These are phyloP conservation scores for Cataglyphis cursor DNA, from an alignment of 2,888 invertebrate species.

Conservation along the genomic window DNA sequence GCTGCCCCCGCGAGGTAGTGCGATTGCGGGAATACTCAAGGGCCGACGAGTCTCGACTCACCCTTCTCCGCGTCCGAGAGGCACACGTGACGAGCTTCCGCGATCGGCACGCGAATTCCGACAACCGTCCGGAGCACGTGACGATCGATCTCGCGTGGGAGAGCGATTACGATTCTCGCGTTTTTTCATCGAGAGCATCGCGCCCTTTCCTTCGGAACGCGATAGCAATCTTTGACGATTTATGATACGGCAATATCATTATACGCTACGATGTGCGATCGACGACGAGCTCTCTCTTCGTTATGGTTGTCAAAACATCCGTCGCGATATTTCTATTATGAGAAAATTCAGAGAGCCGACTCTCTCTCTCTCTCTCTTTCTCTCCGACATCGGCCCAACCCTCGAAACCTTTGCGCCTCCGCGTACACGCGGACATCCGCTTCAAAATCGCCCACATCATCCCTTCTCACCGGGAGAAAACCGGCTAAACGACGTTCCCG, in stretches of 20 bases:
- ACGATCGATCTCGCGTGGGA: conserved; percentile 44
- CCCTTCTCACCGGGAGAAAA: conserved; percentile 13
- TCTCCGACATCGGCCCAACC: conserved; percentile 23
- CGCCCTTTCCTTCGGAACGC: background rate
- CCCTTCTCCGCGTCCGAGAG: conserved; percentile 17
- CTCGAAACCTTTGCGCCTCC: background rate
- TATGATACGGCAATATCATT: background rate
- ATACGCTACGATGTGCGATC: conserved; percentile 60
- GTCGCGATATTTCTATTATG: background rate
- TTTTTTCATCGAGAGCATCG: conserved; percentile 19
- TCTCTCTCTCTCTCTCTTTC: background rate
- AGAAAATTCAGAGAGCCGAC: background rate
- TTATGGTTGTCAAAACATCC: background rate
- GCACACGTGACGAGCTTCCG: conserved; percentile 50
- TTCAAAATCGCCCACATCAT: background rate
- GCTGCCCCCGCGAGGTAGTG: conserved; percentile 21
- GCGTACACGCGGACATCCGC: conserved; percentile 10
- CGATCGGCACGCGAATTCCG: conserved; percentile 52
- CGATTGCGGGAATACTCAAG: conserved; percentile 33
- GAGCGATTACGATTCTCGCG: conserved; percentile 29
- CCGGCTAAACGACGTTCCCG: background rate
- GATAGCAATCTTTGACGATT: background rate
- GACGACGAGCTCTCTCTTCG: conserved; percentile 64
- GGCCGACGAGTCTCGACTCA: background rate
- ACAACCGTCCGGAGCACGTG: conserved; percentile 43